phyloP scores from a whole-genome alignment of 1,140 invertebrate genomes.

The Heliothis virescens region DNA sequence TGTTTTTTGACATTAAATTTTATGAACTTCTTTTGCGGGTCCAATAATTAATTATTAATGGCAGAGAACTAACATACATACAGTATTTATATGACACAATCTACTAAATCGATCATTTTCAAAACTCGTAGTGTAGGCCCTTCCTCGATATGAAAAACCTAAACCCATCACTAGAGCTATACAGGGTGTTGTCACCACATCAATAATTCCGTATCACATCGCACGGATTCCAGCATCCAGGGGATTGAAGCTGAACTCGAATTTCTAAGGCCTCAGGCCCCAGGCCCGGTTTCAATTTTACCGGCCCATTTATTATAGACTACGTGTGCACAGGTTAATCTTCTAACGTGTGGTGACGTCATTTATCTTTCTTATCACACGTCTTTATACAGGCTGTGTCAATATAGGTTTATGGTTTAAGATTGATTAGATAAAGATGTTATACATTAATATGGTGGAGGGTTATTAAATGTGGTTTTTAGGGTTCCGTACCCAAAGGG shows the following conservation, averaged over 20 bases:
- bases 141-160: not conserved
- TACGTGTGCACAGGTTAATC: conserved; percentile 20
- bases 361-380: conserved; percentile 25
- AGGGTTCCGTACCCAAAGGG: too few relatives aligned
- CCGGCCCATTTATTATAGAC: conserved; percentile 37
- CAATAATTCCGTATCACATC: conserved; percentile 59
- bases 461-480: too few relatives aligned
- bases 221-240: conserved; percentile 52
- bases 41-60: too few relatives aligned
- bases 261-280: conserved; percentile 42
- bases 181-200: conserved; percentile 35
- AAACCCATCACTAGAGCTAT: not conserved
- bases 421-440: not conserved
- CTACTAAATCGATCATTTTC: not conserved
- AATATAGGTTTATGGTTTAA: not conserved
- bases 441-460: too few relatives aligned
- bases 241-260: conserved; percentile 52
- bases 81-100: not conserved
- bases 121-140: not conserved
- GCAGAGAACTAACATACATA: too few relatives aligned
- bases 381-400: not conserved
- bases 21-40: too few relatives aligned
- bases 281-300: conserved; percentile 49
- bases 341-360: not conserved
- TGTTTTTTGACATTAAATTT: too few relatives aligned